Conservation (phyloP, 2,113 vertebrate genomes). For the Procavia capensis region DNA sequence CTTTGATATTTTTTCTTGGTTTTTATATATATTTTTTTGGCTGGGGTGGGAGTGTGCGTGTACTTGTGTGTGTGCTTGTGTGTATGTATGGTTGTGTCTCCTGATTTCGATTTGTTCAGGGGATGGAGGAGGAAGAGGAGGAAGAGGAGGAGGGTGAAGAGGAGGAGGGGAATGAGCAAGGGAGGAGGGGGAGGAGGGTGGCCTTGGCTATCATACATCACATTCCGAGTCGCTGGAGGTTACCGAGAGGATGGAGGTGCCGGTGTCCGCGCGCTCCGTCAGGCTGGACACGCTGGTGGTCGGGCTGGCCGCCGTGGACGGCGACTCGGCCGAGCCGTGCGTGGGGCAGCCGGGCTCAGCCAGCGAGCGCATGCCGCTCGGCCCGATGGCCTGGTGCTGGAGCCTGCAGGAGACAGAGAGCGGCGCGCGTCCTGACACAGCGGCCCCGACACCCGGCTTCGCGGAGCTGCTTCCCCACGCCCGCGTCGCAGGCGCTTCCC, state of each 20-base stretch:
- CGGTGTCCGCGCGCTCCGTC: conserved; percentile 97
- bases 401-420: conserved; percentile 91
- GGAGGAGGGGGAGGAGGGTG: conserved; percentile 67
- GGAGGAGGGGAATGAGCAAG: conserved; percentile 11
- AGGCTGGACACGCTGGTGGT: conserved; percentile 99
- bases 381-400: conserved; percentile 99
- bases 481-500: neutral
- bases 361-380: conserved; percentile 97
- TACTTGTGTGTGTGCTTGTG: neutral
- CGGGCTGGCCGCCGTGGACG: conserved; percentile 97
- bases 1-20: conserved; percentile 80
- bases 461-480: neutral
- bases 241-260: conserved; percentile 98
- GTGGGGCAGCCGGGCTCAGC: conserved; percentile 97
- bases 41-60: conserved; percentile 65
- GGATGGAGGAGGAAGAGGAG: conserved; percentile 67
- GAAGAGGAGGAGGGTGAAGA: conserved; percentile 71
- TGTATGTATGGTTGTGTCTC: conserved; percentile 80
- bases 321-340: conserved; percentile 98
- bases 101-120: conserved; percentile 83
- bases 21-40: conserved; percentile 73
- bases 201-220: conserved; percentile 97
- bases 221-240: conserved; percentile 99
- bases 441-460: neutral
- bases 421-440: conserved; percentile 74